Base-by-base conservation (phyloP, 2,113 vertebrate species). In the Camarhynchus parvulus region DNA sequence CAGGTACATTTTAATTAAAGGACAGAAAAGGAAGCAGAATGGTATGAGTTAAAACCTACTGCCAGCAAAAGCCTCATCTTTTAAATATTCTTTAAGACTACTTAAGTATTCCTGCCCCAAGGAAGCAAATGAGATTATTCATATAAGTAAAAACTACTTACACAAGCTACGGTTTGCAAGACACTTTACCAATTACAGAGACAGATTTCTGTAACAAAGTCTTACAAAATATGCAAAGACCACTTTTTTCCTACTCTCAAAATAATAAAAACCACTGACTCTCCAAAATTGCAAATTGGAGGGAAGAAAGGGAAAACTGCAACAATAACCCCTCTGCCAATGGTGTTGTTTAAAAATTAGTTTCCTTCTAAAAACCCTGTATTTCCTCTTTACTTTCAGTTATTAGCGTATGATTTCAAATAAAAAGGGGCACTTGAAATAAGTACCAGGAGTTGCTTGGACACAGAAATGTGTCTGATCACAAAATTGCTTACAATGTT, bases 61-160 rank as follows among this genome's bases (percentile, higher is more conserved):
- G 41, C 85, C 64, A 92, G 66, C 49, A 90, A 92, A 80, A 86
- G 83, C 56, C 61, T 93, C 68, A 47, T 58, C 64, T 93, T 90
- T 83, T 88, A 92, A 93, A 94, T 94, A 89, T 91, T 90, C 64
- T 86, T 81, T 67, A 90, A 80, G 47, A 87, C 56, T 86, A 47
- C 42, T 77, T 88, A 89, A 83, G 79, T 75, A 96, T 94, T 95
- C 88, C 76, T 78, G 73, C 92, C 92, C 73, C 85, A 75, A 86
- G 79, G 88, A 96, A 64, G 73, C 58, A 93, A 90, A 90, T 61
- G 73, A 74, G 76, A 90, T 92, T 94, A 93, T 86, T 86, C 79
- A 72, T 74, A 15, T 16, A 90, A 75, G 49, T 81, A 81, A 95
- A 93, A 95, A 68, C 37, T 83, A 93, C 83, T 93, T 77, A 82